Evolutionary conservation across 2,797 vertebrate genomes (phyloP), one percentile per base, ranked within the genome.

Genomic region (Danio tinwini): DNA sequence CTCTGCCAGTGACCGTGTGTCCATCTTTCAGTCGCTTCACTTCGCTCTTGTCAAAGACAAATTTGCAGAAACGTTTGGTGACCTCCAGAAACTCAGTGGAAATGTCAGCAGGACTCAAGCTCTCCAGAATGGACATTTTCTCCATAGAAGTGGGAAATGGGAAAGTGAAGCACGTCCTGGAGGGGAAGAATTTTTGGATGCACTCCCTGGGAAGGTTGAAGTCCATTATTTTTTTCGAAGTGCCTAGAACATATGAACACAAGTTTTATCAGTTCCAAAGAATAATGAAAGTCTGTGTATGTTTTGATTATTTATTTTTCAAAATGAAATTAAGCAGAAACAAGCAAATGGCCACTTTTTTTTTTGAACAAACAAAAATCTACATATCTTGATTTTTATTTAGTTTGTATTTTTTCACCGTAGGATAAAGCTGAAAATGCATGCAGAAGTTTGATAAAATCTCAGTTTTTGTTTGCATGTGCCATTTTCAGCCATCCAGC

Each of bases 101-200:
- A 5, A 89, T 56, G 0, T 85, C 62, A 13, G 6, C 3, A 7
- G 84, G 71, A 6, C 80, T 14, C 45, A 89, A 53, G 6, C 12
- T 56, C 17, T 86, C 87, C 10, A 90, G 76, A 0, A 11, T 17
- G 19, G 40, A 14, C 83, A 88, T 75, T 0, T 76, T 77, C 7
- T 75, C 86, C 12, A 84, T 67, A 17, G 37, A 55, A 1, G 85
- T 68, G 9, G 90, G 91, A 3, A 76, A 69, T 0, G 86, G 84
- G 70, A 93, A 92, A 12, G 85, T 58, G 70, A 93, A 93, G 52
- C 91, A 93, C 59, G 90, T 91, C 16, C 86, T 76, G 13, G 79
- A 83, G 13, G 90, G 89, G 71, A 93, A 94, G 70, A 87, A 93
- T 6, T 78, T 74, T 13, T 86, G 84, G 72, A 93, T 89, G 80